phyloP scores from a whole-genome alignment of 2,113 vertebrate genomes.

The Centropus bengalensis region DNA sequence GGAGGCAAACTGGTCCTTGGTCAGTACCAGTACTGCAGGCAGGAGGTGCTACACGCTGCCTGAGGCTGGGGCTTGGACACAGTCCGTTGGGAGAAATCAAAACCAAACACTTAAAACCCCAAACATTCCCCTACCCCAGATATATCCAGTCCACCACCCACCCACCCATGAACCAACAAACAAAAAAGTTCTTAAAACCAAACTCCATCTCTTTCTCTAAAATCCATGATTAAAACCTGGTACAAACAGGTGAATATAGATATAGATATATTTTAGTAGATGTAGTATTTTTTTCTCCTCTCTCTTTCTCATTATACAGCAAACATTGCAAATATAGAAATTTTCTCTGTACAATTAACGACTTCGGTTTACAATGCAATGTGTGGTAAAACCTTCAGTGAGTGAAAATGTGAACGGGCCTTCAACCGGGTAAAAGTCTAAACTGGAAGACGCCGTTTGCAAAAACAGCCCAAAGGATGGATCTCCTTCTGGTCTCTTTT shows the following conservation, averaged over 20 bases:
- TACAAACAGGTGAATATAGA: constrained; percentile 78
- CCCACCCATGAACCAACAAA: not conserved
- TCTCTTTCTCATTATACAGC: constrained; percentile 85
- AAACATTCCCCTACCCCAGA: not conserved
- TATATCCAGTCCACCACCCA: not conserved
- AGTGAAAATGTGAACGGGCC: constrained; percentile 71
- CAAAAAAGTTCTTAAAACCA: constrained; percentile 52
- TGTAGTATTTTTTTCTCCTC: constrained; percentile 75
- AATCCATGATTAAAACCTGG: constrained; percentile 84
- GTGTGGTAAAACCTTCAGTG: constrained; percentile 58
- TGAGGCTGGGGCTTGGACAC: not conserved
- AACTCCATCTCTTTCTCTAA: constrained; percentile 70
- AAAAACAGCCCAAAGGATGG: constrained; percentile 65
- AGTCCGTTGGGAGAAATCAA: constrained; percentile 63
- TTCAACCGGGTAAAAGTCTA: constrained; percentile 68
- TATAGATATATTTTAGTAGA: constrained; percentile 77
- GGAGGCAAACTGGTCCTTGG: not conserved
- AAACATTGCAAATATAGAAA: constrained; percentile 97
- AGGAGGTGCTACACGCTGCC: not conserved
- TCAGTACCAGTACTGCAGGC: not conserved
- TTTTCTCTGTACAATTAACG: constrained; percentile 90
- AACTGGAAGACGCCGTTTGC: constrained; percentile 75
- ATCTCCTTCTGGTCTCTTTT: constrained; percentile 47
- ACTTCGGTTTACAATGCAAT: constrained; percentile 69
- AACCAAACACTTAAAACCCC: constrained; percentile 6